A percentile compares a stretch with the other conserved stretches of the same genome.
Conservation (phyloP, 2,113 vertebrate species). For the Carassius gibelio region DNA sequence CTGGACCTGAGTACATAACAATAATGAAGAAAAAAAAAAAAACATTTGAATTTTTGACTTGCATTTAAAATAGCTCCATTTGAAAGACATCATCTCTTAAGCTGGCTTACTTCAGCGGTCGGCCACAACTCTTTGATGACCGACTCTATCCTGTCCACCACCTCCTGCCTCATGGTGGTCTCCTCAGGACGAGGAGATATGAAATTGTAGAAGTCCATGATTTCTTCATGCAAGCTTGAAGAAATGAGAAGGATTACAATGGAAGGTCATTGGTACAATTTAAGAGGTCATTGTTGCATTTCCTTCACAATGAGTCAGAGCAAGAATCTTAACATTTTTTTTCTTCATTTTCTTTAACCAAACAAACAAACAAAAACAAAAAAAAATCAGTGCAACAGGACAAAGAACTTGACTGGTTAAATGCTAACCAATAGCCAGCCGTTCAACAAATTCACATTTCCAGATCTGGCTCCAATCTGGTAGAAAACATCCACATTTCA, state of each 20-base stretch:
- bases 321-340: not conserved
- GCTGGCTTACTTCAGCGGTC: conserved; percentile 85
- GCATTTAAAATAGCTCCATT: not conserved
- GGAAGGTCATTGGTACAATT: not conserved
- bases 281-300: not conserved
- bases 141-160: conserved; percentile 91
- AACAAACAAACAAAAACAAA: too few species aligned
- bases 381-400: not conserved
- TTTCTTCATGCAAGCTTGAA: conserved; percentile 92
- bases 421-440: not conserved
- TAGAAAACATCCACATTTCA: not conserved
- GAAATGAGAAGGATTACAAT: not conserved
- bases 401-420: not conserved
- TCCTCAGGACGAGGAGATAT: conserved; percentile 96
- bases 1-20: conserved; percentile 81
- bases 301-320: not conserved
- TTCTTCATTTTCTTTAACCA: not conserved
- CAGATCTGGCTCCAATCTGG: not conserved
- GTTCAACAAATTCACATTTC: not conserved
- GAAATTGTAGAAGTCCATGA: conserved; percentile 97
- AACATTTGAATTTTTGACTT: not conserved
- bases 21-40: not conserved
- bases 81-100: not conserved
- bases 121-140: conserved; percentile 98
- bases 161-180: conserved; percentile 95